phyloP scores from a whole-genome alignment of 2,113 vertebrate genomes.

The Rynchops niger region DNA sequence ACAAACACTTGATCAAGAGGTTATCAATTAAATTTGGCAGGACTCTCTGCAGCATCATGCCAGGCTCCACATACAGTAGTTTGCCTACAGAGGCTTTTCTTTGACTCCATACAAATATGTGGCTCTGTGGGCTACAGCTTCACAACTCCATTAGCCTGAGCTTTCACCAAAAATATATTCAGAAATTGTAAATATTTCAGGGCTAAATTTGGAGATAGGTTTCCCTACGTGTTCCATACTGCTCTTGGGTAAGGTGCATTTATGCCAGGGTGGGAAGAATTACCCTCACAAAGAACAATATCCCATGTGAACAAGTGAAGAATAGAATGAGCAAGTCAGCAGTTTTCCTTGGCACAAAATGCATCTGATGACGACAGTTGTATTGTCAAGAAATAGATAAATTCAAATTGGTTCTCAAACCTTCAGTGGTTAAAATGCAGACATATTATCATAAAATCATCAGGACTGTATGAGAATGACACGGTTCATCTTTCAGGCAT shows the following conservation, averaged over 20 bases:
- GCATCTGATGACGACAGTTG: neutral
- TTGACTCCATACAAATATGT: neutral
- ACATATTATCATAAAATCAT: neutral
- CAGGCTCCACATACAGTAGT: neutral
- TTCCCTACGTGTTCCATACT: neutral
- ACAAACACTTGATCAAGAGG: neutral
- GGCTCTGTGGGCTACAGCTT: neutral
- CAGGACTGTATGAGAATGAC: neutral
- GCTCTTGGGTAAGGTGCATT: neutral
- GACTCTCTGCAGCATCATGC: neutral
- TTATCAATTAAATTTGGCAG: neutral
- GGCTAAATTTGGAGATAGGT: neutral
- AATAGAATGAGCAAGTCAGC: neutral
- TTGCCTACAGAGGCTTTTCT: neutral
- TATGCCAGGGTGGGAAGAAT: neutral
- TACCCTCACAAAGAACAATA: neutral
- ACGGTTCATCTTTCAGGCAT: neutral
- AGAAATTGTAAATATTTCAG: neutral
- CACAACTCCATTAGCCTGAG: neutral
- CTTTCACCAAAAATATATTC: neutral
- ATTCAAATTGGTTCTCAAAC: conserved; percentile 12
- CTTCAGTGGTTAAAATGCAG: neutral
- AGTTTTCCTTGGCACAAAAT: neutral
- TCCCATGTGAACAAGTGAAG: neutral
- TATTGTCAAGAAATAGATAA: neutral